Evolutionary conservation across 2,113 vertebrate genomes (phyloP).

Genomic region (Acrocephalus arundinaceus): DNA sequence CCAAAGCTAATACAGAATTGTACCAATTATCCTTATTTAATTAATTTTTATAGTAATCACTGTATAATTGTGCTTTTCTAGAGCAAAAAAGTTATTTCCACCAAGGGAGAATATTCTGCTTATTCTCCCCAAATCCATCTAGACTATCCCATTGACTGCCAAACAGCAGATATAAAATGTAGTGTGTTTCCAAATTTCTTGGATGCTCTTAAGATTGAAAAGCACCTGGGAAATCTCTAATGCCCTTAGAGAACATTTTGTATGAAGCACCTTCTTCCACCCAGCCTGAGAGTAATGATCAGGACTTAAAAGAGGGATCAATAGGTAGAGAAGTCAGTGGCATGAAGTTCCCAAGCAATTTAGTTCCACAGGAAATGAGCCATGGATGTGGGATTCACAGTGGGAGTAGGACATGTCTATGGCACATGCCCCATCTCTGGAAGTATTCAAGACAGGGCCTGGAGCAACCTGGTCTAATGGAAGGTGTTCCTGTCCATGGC

Average conservation of each 20-base stretch:
- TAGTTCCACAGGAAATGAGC: not conserved
- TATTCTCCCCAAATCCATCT: not conserved
- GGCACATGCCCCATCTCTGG: not conserved
- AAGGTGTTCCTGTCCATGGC: not conserved
- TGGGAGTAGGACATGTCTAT: not conserved
- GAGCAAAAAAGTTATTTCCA: not conserved
- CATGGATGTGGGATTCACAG: rapidly evolving
- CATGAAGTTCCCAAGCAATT: not conserved
- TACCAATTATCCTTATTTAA: not conserved
- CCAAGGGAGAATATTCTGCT: not conserved
- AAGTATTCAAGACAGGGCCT: not conserved
- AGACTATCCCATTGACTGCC: not conserved
- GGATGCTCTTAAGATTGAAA: not conserved
- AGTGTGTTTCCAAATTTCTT: not conserved
- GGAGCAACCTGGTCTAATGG: not conserved
- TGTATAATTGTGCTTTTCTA: not conserved
- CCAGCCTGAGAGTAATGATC: not conserved
- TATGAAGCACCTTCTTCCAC: not conserved
- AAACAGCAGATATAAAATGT: not conserved
- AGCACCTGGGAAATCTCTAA: not conserved
- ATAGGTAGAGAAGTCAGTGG: not conserved
- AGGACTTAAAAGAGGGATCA: not conserved
- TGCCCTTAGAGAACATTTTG: not conserved
- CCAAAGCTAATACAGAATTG: not conserved
- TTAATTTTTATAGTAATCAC: not conserved